Evolutionary conservation across 2,113 vertebrate genomes (phyloP), one percentile per base, ranked within the genome.

Genomic region (Chaetops frenatus): DNA sequence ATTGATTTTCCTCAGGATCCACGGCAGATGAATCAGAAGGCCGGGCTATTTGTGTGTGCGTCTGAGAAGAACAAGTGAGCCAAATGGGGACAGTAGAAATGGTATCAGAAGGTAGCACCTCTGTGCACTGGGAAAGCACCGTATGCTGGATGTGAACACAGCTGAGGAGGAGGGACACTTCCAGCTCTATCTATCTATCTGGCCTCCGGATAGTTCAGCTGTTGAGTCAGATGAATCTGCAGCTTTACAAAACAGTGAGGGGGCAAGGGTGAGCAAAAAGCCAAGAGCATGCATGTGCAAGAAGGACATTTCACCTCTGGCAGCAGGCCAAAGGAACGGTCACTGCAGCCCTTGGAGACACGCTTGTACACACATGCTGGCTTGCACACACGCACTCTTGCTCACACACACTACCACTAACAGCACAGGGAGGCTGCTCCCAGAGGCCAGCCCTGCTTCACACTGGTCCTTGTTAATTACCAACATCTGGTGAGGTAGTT

Each of bases 241-340:
- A 79, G 29, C 53, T 94, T 82, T 81, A 87, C 42, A 54, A 48
- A 91, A 53, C 74, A 89, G 61, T 0, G 0, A 90, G 47, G 65
- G 70, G 60, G 78, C 57, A 94, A 96, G 83, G 57, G 64, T 70
- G 76, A 94, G 35, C 64, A 70, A 83, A 85, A 65, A 90, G 60
- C 48, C 66, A 71, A 78, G 71, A 83, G 70, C 1, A 1, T 80
- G 81, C 4, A 10, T 92, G 67, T 84, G 60, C 2, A 33, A 80
- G 88, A 64, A 90, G 74, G 65, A 90, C 0, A 2, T 77, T 91
- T 90, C 48, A 5, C 54, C 57, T 81, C 71, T 70, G 95, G 94
- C 83, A 57, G 47, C 1, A 2, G 60, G 81, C 85, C 92, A 53
- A 40, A 91, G 86, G 64, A 84, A 64, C 1, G 3, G 73, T 94